Evolutionary conservation across 2,797 vertebrate species (phyloP), one percentile per base, ranked within the genome.

Genomic region (Malurus splendens): DNA sequence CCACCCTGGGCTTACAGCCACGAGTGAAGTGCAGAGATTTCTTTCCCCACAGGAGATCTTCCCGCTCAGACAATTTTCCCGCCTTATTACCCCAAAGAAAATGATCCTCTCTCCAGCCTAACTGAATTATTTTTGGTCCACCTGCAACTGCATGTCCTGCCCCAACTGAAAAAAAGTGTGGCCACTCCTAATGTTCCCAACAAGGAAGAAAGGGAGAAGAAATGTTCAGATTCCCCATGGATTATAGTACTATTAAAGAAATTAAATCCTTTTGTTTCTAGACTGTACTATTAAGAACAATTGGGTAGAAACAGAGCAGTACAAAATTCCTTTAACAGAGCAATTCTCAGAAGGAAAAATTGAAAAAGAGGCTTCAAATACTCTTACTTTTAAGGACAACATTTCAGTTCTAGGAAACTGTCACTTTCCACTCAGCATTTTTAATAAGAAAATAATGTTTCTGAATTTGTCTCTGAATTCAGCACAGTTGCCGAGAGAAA

Each of bases 381-480:
- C 18, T 51, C 60, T 84, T 84, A 75, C 27, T 92, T 78, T 66
- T 72, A 87, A 82, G 47, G 52, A 70, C 36, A 87, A 47, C 27
- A 70, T 5, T 56, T 72, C 42, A 54, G 14, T 83, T 78, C 64
- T 77, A 67, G 25, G 39, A 85, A 85, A 71, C 36, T 18, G 27
- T 36, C 48, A 25, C 38, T 68, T 91, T 70, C 45, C 64, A 70
- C 36, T 89, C 54, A 73, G 33, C 13, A 74, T 71, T 86, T 89
- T 70, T 71, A 67, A 42, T 19, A 67, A 10, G 28, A 87, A 81
- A 87, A 64, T 18, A 64, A 41, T 24, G 8, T 76, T 84, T 79
- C 74, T 76, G 80, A 76, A 73, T 73, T 67, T 81, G 84, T 73
- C 82, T 64, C 62, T 32, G 42, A 89, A 75, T 93, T 82, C 75